Percentiles rank a stretch among this genome's conserved stretches.
Conservation (phyloP, 2,113 vertebrate species). For the Saimiri boliviensis region DNA sequence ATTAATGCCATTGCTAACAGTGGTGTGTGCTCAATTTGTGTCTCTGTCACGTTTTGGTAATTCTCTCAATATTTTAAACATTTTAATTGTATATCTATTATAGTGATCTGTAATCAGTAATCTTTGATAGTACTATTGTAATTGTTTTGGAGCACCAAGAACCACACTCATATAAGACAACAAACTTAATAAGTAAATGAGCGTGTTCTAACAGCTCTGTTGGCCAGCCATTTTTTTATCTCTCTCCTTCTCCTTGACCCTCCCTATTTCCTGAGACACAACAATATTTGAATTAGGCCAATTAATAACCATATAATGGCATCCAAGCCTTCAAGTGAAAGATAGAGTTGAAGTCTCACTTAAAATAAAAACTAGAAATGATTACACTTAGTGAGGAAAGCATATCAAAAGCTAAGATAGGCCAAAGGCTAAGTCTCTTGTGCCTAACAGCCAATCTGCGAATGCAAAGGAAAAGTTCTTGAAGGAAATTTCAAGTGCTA, state of each 20-base stretch:
- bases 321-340: too few species aligned
- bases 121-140: neutral
- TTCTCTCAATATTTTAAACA: neutral
- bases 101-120: neutral
- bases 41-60: neutral
- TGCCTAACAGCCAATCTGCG: neutral
- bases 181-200: neutral
- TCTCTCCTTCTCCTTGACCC: neutral
- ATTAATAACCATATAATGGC: neutral
- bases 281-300: neutral
- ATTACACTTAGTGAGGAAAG: neutral
- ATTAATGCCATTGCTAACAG: neutral
- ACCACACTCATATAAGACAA: neutral
- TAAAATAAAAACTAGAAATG: neutral
- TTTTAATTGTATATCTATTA: neutral
- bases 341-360: neutral
- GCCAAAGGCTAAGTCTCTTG: neutral
- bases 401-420: neutral
- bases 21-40: neutral
- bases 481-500: neutral
- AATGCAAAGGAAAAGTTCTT: neutral
- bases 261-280: neutral
- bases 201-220: neutral
- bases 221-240: neutral
- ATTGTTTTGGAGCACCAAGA: neutral